Percentiles rank a stretch among this genome's conserved stretches.
Evolutionary conservation across 2,113 vertebrate species (phyloP).

Genomic region (cattle (Bos taurus)): DNA sequence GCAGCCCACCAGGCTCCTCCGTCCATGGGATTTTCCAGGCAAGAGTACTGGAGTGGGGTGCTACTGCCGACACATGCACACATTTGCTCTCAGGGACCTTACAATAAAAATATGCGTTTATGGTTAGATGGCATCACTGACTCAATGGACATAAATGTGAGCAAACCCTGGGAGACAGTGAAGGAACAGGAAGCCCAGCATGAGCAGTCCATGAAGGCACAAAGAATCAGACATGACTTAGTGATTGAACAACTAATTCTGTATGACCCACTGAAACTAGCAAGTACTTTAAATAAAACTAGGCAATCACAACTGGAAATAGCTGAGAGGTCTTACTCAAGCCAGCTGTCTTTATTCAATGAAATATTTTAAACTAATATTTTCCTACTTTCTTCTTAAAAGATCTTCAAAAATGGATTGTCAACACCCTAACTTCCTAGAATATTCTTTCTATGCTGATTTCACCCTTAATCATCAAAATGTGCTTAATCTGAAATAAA

Average conservation of each 20-base stretch:
- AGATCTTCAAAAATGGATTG: background rate
- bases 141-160: background rate
- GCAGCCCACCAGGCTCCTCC: no score
- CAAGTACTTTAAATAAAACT: background rate
- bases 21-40: no score
- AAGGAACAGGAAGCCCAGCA: background rate
- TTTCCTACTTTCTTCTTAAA: background rate
- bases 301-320: background rate
- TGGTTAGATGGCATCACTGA: background rate
- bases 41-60: no score
- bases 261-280: background rate
- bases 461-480: background rate
- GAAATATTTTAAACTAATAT: background rate
- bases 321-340: background rate
- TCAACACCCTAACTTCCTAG: background rate
- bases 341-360: background rate
- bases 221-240: background rate
- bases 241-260: background rate
- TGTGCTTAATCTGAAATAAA: conserved; percentile 5
- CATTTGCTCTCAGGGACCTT: background rate
- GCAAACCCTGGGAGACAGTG: background rate
- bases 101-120: background rate
- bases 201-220: background rate
- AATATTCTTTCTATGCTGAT: background rate
- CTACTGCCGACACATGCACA: background rate